Evolutionary conservation across 2,888 invertebrate species (phyloP).

Genomic region (Flexamia atlantica): DNA sequence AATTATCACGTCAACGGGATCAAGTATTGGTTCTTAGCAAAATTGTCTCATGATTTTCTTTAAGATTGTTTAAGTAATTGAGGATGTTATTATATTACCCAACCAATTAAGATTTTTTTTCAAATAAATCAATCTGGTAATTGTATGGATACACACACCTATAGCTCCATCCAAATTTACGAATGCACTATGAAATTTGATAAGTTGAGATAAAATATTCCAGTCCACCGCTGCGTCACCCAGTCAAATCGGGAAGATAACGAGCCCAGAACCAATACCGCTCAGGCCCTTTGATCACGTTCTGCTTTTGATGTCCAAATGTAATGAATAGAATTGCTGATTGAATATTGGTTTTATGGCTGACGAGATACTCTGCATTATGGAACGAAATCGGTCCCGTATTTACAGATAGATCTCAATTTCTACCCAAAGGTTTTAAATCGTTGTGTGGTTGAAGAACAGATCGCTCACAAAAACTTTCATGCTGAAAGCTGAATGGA

Average conservation of each 20-base stretch:
- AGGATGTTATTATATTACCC: too few species aligned
- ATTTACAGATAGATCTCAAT: conserved; percentile 35
- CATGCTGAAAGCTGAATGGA: neutral
- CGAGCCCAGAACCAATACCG: conserved; percentile 32
- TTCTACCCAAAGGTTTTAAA: conserved; percentile 15
- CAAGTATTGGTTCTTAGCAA: too few species aligned
- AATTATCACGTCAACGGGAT: too few species aligned
- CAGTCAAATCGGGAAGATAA: conserved; percentile 28
- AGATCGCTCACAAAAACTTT: neutral
- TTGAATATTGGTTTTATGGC: conserved; percentile 58
- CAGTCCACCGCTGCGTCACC: conserved; percentile 7
- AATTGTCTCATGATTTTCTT: too few species aligned
- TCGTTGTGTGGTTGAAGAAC: neutral
- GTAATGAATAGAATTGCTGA: conserved; percentile 51
- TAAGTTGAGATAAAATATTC: neutral
- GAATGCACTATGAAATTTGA: neutral
- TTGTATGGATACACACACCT: too few species aligned
- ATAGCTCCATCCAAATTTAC: too few species aligned
- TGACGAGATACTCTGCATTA: conserved; percentile 27
- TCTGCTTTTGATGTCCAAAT: conserved; percentile 56
- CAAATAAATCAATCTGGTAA: too few species aligned
- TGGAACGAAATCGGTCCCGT: conserved; percentile 20
- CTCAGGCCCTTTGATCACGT: conserved; percentile 38
- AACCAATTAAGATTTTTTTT: too few species aligned
- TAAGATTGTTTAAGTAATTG: too few species aligned